phyloP scores from a whole-genome alignment of 23 tunicate genomes.

The Ascidia mentula region DNA sequence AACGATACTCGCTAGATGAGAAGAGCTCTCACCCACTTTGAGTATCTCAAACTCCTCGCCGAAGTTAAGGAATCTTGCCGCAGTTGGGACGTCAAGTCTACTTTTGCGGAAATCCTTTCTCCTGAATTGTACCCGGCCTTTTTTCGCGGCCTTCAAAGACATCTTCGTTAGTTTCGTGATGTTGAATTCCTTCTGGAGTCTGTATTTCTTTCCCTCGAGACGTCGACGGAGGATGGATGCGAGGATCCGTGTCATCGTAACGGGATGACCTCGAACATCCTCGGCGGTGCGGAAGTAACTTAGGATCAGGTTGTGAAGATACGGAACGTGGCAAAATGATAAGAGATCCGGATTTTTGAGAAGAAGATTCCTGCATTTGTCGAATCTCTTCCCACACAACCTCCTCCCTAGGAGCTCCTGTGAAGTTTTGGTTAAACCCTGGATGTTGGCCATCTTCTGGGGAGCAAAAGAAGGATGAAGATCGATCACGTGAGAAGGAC shows the following conservation, averaged over 20 bases:
- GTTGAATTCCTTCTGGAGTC: neutral
- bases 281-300: neutral
- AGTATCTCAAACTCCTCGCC: neutral
- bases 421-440: neutral
- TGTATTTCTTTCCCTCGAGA: neutral
- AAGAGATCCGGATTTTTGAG: neutral
- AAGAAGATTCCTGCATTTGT: neutral
- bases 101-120: neutral
- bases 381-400: neutral
- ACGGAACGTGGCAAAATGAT: neutral
- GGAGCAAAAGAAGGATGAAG: neutral
- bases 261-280: neutral
- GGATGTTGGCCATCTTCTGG: neutral
- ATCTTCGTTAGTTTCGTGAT: neutral
- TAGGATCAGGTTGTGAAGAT: neutral
- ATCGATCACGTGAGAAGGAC: neutral
- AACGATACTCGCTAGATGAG: neutral
- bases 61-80: neutral
- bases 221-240: neutral
- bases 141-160: neutral
- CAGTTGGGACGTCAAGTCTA: neutral
- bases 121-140: neutral
- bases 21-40: neutral
- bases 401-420: neutral
- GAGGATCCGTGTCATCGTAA: neutral